Percentiles rank a stretch among this genome's conserved stretches.
phyloP scores from a whole-genome alignment of 2,797 vertebrate species.

The Anguilla pacifica region DNA sequence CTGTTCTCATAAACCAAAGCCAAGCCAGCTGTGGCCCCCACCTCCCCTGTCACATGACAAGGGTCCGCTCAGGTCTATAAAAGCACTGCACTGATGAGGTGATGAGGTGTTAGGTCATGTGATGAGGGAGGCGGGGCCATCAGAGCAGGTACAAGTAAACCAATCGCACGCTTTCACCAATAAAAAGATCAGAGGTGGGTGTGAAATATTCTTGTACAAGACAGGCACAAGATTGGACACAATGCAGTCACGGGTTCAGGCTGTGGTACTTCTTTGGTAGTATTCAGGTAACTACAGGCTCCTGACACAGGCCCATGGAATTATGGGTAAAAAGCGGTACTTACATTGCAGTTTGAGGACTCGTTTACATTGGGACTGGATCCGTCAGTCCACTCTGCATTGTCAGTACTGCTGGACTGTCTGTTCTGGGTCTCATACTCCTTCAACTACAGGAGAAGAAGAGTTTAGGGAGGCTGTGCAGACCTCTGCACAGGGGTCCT shows the following conservation, averaged over 20 bases:
- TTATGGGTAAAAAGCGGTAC: constrained; percentile 61
- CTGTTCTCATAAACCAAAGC: neutral
- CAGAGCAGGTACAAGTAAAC: neutral
- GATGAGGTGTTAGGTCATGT: neutral
- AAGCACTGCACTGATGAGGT: neutral
- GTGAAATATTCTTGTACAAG: neutral
- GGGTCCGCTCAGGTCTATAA: neutral
- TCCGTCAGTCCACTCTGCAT: constrained; percentile 88
- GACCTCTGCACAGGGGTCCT: constrained; percentile 48
- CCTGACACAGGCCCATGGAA: constrained; percentile 19
- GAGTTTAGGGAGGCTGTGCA: constrained; percentile 72
- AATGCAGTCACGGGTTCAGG: neutral
- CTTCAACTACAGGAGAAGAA: constrained; percentile 91
- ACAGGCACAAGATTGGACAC: neutral
- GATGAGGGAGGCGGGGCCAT: neutral
- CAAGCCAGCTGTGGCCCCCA: neutral
- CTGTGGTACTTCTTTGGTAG: neutral
- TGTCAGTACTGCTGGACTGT: constrained; percentile 75
- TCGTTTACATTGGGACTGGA: constrained; percentile 84
- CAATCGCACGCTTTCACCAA: neutral
- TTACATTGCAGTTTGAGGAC: constrained; percentile 94
- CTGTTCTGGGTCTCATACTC: constrained; percentile 94
- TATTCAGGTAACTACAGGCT: neutral
- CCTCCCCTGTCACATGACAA: neutral
- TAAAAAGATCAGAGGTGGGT: neutral